Evolutionary conservation across 1,140 invertebrate genomes (phyloP), one percentile per base, ranked within the genome.

Genomic region (Drosophila pallidifrons): DNA sequence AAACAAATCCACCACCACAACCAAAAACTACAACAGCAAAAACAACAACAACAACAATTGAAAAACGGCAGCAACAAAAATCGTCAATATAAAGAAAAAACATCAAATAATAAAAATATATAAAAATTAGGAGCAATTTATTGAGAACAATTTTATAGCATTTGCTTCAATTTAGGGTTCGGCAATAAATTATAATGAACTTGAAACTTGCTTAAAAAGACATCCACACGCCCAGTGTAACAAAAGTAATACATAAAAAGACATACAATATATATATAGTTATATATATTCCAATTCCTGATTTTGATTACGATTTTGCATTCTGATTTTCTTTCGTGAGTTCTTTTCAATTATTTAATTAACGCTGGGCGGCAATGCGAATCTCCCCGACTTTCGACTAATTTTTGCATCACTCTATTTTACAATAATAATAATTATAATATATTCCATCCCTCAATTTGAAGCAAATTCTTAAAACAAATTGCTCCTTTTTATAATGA

Each of bases 381-480:
- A 25, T 25, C 20, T 25, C 15, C 51, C 15, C 16, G 47, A 49
- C 51, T 25, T 58, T 47, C 45, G 54, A 46, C 63, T 81, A 77
- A 85, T 86, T 75, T 81, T 80, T 85, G 64, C 55, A 46, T 82
- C 69, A 3, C 20, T 25, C 20, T 25, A 0, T 25, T 25, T 54
- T 10, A 38, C 0, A 10, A 32, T 32, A 32, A 32, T 38, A 35
- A 15, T 67, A 5, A 15, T 15, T 15, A 25, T 25, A 25, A 25
- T 25, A 25, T 25, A 35, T 30, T 60, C 10, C 16, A 11, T 32
- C 32, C 52, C 51, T 69, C 45, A 74, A 77, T 86, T 76, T 73
- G 77, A 88, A 88, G 83, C 83, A 83, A 88, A 89, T 88, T 25
- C 77, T 74, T 85, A 75, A 75, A 88, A 81, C 71, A 89, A 88